Evolutionary conservation across 2,888 invertebrate species (phyloP).

Genomic region (Steinernema carpocapsae): DNA sequence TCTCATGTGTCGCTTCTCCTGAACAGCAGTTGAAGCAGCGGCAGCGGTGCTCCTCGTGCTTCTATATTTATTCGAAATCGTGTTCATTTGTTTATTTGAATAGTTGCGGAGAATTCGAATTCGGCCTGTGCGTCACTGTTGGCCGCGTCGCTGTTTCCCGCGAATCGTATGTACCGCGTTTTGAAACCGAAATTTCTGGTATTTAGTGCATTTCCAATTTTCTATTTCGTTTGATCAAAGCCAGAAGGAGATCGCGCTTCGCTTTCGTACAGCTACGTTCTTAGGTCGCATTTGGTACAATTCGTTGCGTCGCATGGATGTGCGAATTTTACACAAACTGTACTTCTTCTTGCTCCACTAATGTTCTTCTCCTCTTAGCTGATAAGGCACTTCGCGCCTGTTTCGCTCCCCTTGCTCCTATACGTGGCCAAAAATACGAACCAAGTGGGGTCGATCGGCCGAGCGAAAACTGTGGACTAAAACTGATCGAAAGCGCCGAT

Average conservation of each 20-base stretch:
- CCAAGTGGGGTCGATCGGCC: not conserved
- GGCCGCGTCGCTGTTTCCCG: too few relatives aligned
- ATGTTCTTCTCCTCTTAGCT: too few relatives aligned
- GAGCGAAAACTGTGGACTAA: not conserved
- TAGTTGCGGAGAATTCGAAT: constrained; percentile 4
- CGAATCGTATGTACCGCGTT: not conserved
- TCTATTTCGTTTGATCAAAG: too few relatives aligned
- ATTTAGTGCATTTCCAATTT: not conserved
- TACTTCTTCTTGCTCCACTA: too few relatives aligned
- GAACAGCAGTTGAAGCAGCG: not conserved
- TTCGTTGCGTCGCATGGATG: too few relatives aligned
- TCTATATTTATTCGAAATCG: constrained; percentile 28
- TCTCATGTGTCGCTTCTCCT: not conserved
- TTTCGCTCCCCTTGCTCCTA: too few relatives aligned
- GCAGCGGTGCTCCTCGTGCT: constrained; percentile 1
- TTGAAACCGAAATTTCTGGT: not conserved
- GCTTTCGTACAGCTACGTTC: too few relatives aligned
- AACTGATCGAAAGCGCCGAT: constrained; percentile 27
- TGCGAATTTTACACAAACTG: too few relatives aligned
- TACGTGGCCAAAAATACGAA: too few relatives aligned
- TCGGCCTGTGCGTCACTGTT: not conserved
- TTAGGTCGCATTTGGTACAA: too few relatives aligned
- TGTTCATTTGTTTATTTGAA: constrained; percentile 31
- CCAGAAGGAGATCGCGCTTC: too few relatives aligned
- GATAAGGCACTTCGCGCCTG: too few relatives aligned